These are phyloP conservation scores for Lasioglossum lativentre DNA, from an alignment of 2,888 invertebrate genomes.

Conservation along the genomic window DNA sequence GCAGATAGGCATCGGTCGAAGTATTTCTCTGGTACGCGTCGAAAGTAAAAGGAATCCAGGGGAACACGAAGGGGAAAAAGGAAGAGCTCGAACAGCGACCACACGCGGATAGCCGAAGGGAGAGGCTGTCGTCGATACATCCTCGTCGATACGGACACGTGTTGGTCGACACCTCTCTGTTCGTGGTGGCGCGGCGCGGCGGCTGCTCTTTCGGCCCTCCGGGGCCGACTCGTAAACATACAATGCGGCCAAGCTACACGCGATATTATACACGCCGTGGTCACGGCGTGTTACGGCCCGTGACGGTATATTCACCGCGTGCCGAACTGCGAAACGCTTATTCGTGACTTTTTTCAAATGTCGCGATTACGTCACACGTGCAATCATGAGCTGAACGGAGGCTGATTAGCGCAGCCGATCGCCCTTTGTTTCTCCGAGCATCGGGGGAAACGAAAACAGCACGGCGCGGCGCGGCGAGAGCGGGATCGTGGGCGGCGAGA, in stretches of 20 bases:
- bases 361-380: constrained; percentile 81
- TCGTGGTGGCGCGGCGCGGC: constrained; percentile 32
- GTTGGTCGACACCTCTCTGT: constrained; percentile 74
- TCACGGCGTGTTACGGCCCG: constrained; percentile 78
- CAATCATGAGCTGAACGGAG: constrained; percentile 50
- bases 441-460: constrained; percentile 49
- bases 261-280: constrained; percentile 73
- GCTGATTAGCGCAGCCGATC: constrained; percentile 65
- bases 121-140: constrained; percentile 73
- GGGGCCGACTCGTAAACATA: constrained; percentile 76
- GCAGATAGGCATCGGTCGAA: background rate
- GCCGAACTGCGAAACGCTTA: constrained; percentile 71
- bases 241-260: constrained; percentile 76
- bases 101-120: constrained; percentile 79
- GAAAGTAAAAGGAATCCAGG: constrained; percentile 18
- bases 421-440: constrained; percentile 62
- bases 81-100: constrained; percentile 65
- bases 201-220: constrained; percentile 47
- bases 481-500: constrained; percentile 74
- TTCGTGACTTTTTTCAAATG: constrained; percentile 83
- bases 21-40: background rate
- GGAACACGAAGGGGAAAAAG: constrained; percentile 23
- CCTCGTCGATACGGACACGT: constrained; percentile 81
- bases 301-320: constrained; percentile 73
- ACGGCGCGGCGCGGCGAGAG: constrained; percentile 41